A percentile compares a stretch with the other conserved stretches of the same genome.
phyloP scores from a whole-genome alignment of 2,888 invertebrate genomes.

The Acanthosepion pharaonis region DNA sequence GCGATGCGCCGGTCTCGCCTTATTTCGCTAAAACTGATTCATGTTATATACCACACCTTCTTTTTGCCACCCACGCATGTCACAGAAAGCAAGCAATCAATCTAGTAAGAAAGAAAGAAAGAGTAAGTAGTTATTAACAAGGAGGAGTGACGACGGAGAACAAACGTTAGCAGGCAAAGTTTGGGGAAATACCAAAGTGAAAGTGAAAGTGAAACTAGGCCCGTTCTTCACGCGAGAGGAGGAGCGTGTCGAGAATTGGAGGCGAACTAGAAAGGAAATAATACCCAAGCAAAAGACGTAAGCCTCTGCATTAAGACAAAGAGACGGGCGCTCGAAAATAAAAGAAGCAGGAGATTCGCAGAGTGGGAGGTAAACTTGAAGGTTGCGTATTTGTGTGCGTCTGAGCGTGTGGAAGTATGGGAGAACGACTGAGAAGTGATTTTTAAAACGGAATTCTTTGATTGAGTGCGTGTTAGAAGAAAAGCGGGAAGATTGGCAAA shows the following conservation, averaged over 20 bases:
- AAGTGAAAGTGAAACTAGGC: not conserved
- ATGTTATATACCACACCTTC: not conserved
- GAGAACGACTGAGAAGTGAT: not conserved
- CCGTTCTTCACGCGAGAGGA: not conserved
- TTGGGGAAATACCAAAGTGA: not conserved
- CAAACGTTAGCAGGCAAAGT: not conserved
- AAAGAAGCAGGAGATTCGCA: too few species aligned
- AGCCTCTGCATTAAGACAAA: too few species aligned
- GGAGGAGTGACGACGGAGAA: not conserved
- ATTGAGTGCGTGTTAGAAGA: too few species aligned
- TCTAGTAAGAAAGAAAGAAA: not conserved
- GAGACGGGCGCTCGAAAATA: too few species aligned
- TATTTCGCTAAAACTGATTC: not conserved
- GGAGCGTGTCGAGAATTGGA: not conserved
- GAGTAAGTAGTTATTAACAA: too few species aligned
- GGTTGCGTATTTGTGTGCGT: too few species aligned
- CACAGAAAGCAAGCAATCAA: not conserved
- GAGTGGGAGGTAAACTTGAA: too few species aligned
- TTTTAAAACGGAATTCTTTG: not conserved
- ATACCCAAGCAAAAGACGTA: too few species aligned
- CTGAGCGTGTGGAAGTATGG: not conserved
- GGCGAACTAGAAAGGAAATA: too few species aligned
- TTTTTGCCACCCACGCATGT: not conserved
- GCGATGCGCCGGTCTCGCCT: not conserved
- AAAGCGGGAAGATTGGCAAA: not conserved